Conservation (phyloP, 1,140 invertebrate species). For the Philopotamus ludificatus region DNA sequence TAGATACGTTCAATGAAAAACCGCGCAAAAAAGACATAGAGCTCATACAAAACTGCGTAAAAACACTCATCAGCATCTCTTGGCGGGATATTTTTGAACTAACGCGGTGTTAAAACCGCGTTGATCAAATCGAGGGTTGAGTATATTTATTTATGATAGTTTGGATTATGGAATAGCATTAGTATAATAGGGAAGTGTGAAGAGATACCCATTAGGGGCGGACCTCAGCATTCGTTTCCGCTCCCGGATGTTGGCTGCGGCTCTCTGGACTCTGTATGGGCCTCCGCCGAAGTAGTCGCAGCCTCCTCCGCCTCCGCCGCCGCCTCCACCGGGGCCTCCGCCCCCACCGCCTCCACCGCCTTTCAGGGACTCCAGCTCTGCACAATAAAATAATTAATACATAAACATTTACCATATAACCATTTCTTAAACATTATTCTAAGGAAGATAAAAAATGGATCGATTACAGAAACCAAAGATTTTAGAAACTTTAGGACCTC, state of each 20-base stretch:
- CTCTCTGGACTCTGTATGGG: conserved; percentile 82
- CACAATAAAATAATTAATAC: background rate
- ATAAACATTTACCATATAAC: too few relatives aligned
- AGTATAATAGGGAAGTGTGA: background rate
- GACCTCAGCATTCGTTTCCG: conserved; percentile 95
- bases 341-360: background rate
- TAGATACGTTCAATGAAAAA: too few relatives aligned
- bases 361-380: conserved; percentile 15
- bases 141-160: too few relatives aligned
- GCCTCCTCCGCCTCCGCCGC: conserved; percentile 47
- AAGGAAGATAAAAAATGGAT: too few relatives aligned
- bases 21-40: background rate
- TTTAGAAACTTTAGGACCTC: too few relatives aligned
- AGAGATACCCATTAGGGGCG: conserved; percentile 69
- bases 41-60: background rate
- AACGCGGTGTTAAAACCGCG: too few relatives aligned
- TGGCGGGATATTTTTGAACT: too few relatives aligned
- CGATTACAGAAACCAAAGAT: too few relatives aligned
- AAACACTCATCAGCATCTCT: too few relatives aligned
- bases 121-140: too few relatives aligned
- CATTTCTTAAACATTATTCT: too few relatives aligned
- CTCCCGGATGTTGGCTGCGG: conserved; percentile 91
- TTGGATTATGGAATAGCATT: too few relatives aligned
- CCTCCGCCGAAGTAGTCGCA: conserved; percentile 64
- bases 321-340: background rate